Base-by-base conservation (phyloP, 2,888 invertebrate species). In the Allolobophora icterica region DNA sequence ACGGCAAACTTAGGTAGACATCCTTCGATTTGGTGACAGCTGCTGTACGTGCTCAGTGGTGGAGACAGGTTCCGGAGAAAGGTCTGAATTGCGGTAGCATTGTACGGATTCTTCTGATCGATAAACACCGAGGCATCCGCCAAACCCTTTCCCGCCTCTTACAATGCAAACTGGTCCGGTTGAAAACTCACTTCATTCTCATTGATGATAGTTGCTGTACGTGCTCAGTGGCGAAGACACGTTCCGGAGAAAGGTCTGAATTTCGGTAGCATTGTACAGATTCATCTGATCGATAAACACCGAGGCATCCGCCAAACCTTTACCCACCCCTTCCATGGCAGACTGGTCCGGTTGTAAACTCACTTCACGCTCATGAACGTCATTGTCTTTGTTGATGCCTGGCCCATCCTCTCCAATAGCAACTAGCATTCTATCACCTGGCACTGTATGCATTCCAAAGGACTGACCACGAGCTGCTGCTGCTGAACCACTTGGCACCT, bases 201-300 rank as follows among this genome's bases (percentile, higher is more conserved):
- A n/a, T n/a, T n/a, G n/a, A n/a, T n/a, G n/a, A n/a, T n/a, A n/a
- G n/a, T n/a, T 93, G 13, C 93, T 92, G 91, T 93, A 93, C 8
- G 91, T 90, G 34, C 90, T 89, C 33, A 95, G 91, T 0, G 95
- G 94, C 35, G 91, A 92, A 15, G 93, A 91, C 89, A 96, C 96
- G 93, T 97, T 96, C 91, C 97, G 96, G 93, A 98, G 95, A 92
- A 98, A 96, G 8, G 97, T 96, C 84, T 96, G 95, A 89, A 97
- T 96, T 45, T 97, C 95, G 90, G 96, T 96, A 90, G 96, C 96
- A 94, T 97, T 97, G 94, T 98, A 98, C 0, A 98, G 98, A 96
- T 98, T 97, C 71, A 93, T 92, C 0, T 94, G 94, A 91, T 94
- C 94, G 8, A 95, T 93, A 89, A 93, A 92, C 6, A 94, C 92